Evolutionary conservation across 2,113 vertebrate genomes (phyloP).

Genomic region (Cheilinus undulatus): DNA sequence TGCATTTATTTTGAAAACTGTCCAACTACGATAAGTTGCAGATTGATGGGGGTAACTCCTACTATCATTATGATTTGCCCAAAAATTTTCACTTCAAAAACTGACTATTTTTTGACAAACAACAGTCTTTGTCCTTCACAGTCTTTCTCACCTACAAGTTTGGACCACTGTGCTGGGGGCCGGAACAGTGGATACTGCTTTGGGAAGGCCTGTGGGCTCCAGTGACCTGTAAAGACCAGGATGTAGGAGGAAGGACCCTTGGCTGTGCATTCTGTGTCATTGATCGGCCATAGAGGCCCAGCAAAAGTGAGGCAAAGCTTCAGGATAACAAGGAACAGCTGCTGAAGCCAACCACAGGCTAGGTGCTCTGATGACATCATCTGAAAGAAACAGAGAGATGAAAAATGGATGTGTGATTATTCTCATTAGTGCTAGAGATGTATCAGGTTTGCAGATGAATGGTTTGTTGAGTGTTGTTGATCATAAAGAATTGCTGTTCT

Average conservation of each 20-base stretch:
- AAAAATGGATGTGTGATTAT: constrained; percentile 26
- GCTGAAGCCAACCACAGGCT: constrained; percentile 77
- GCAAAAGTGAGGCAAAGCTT: constrained; percentile 71
- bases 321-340: constrained; percentile 77
- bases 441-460: constrained; percentile 11
- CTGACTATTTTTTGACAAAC: not conserved
- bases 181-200: constrained; percentile 87
- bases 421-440: not conserved
- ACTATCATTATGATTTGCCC: no score
- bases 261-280: constrained; percentile 77
- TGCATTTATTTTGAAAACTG: no score
- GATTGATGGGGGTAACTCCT: no score
- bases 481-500: constrained; percentile 4
- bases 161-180: constrained; percentile 88
- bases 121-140: not conserved
- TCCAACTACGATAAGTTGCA: no score
- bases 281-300: constrained; percentile 63
- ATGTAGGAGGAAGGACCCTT: constrained; percentile 84
- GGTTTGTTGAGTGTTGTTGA: not conserved
- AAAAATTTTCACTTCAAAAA: no score
- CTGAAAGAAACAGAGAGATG: constrained; percentile 69
- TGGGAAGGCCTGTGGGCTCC: constrained; percentile 85
- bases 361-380: constrained; percentile 80
- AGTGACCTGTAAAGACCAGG: constrained; percentile 85
- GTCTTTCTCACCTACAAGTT: constrained; percentile 83